Evolutionary conservation across 35 echinoderm and acorn worm species (phyloP), one percentile per base, ranked within the genome.

Genomic region (Amphiura filiformis): DNA sequence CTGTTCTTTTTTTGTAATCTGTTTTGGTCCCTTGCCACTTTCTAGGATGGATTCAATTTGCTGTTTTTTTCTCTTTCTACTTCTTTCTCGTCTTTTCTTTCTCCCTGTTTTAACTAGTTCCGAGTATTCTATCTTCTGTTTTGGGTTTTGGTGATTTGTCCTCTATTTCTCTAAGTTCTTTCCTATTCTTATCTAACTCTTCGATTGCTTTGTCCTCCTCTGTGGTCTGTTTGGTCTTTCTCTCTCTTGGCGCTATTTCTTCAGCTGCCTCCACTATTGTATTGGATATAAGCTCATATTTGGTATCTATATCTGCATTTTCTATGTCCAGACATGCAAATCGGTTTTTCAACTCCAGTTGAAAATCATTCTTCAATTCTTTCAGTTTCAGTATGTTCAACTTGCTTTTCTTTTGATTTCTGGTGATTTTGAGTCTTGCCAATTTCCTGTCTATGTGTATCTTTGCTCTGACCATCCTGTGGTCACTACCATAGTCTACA

Each of bases 401-500:
- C 5, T 37, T 37, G 38, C 14, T 80, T 36, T 36, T 36, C 26
- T 36, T 37, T 80, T 80, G 34, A 12, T 36, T 80, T 1, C 35
- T 80, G 38, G 35, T 80, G 34, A 80, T 35, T 80, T 80, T 80
- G 2, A 80, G 78, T n/a, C 78, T 80, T 5, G 34, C 78, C 15
- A 80, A n/a, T 18, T 80, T 80, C 78, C 26, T 80, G 34, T 80
- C 38, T 13, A 80, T 52, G 5, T 0, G 81, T 84, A 84, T 57
- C 61, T 70, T 70, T 26, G 61, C 61, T 70, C 15, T 70, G 9
- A 70, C 61, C 61, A 70, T 70, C 40, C 84, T 36, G 36, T 76
- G 61, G 35, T 86, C 84, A 39, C 84, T 86, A n/a, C 36, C 84
- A 39, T 39, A 76, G 75, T 86, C 84, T 31, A 86, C 61, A 4